A percentile compares a stretch with the other conserved stretches of the same genome.
phyloP scores from a whole-genome alignment of 2,797 vertebrate species.

The Nasua narica region DNA sequence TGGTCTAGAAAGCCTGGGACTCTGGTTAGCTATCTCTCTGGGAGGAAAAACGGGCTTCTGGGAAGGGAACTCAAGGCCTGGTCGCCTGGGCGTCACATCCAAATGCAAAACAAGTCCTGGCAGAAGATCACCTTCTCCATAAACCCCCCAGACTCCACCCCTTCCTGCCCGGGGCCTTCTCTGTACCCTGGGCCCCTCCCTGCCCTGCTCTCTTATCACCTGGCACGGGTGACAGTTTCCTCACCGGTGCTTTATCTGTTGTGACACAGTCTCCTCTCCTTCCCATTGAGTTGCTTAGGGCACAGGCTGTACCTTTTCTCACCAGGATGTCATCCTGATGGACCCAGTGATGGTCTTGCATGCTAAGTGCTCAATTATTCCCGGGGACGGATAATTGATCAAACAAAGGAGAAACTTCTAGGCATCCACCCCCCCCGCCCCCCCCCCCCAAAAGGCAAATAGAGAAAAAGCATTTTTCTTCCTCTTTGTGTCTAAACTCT shows the following conservation, averaged over 20 bases:
- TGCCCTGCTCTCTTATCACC: rapidly evolving
- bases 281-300: neutral
- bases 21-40: neutral
- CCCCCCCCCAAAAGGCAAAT: rapidly evolving
- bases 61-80: neutral
- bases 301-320: rapidly evolving
- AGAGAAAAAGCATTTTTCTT: neutral
- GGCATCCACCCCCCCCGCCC: rapidly evolving
- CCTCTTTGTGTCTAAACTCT: neutral
- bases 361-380: neutral
- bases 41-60: neutral
- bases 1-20: neutral
- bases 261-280: neutral
- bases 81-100: neutral
- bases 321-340: neutral
- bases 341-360: neutral
- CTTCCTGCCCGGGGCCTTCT: neutral
- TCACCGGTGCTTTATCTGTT: neutral
- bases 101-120: neutral
- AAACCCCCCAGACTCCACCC: too few relatives aligned
- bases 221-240: neutral
- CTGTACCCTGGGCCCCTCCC: too few relatives aligned
- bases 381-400: neutral
- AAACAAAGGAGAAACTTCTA: neutral
- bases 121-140: neutral